Evolutionary conservation across 2,797 vertebrate species (phyloP).

Genomic region (Streptopelia turtur): DNA sequence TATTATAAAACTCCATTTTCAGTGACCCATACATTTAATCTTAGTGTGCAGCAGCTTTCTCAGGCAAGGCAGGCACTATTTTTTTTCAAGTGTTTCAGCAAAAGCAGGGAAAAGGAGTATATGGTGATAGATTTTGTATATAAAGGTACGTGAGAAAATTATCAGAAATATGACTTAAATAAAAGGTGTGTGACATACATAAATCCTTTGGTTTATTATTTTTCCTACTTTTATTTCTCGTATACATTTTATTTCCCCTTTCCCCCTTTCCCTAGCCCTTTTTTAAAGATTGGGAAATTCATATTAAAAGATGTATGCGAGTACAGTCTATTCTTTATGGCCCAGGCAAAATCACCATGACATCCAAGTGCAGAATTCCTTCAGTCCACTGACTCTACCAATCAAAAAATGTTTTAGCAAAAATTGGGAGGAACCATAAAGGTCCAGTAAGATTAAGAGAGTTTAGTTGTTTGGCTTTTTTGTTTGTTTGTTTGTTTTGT

Average conservation of each 20-base stretch:
- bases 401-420: neutral
- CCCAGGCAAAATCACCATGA: neutral
- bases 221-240: neutral
- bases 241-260: neutral
- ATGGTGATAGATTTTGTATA: neutral
- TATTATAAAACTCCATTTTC: neutral
- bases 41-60: neutral
- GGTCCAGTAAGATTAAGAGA: neutral
- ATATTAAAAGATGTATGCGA: neutral
- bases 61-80: neutral
- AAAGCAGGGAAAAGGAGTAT: neutral
- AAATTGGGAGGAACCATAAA: neutral
- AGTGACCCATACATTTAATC: neutral
- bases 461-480: neutral
- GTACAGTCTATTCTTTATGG: neutral
- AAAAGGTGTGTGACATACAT: neutral
- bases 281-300: neutral
- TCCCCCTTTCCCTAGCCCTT: neutral
- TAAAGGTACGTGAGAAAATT: neutral
- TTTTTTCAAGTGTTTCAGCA: neutral
- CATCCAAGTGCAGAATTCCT: neutral
- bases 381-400: neutral
- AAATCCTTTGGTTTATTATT: neutral
- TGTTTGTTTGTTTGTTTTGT: no score
- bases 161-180: neutral